These are phyloP conservation scores for Pheosia tremula DNA, from an alignment of 2,888 invertebrate species.

Conservation along the genomic window DNA sequence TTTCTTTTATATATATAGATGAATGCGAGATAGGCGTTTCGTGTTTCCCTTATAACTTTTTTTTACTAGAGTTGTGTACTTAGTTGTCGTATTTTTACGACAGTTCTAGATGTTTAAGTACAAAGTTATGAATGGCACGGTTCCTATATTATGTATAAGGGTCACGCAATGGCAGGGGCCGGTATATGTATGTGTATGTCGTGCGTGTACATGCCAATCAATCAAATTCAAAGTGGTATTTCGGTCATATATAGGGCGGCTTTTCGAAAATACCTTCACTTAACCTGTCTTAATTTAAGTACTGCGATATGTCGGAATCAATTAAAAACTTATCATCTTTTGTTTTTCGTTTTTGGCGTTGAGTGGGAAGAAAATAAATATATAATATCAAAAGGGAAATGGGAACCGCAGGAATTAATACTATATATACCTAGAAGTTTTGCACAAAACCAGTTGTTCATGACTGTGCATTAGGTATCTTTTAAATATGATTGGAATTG, in stretches of 20 bases:
- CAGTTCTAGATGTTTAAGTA: conserved; percentile 16
- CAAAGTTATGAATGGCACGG: conserved; percentile 51
- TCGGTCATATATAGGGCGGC: not conserved
- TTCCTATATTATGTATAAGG: conserved; percentile 33
- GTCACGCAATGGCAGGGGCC: conserved; percentile 34
- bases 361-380: no score
- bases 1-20: conserved; percentile 5
- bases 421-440: no score
- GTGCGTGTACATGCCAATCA: conserved; percentile 17
- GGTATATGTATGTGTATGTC: not conserved
- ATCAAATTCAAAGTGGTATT: conserved; percentile 13
- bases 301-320: no score
- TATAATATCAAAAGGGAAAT: no score
- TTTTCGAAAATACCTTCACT: not conserved
- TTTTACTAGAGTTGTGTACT: conserved; percentile 12
- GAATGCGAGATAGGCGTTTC: conserved; percentile 10
- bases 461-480: no score
- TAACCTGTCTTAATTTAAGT: not conserved
- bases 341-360: no score
- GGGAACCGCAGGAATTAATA: no score
- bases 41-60: conserved; percentile 15
- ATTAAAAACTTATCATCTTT: no score
- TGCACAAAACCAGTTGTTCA: no score
- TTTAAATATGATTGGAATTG: no score
- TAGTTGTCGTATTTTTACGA: conserved; percentile 5